Evolutionary conservation across 2,797 vertebrate species (phyloP), one percentile per base, ranked within the genome.

Genomic region (Enteromius thamalakanensis): DNA sequence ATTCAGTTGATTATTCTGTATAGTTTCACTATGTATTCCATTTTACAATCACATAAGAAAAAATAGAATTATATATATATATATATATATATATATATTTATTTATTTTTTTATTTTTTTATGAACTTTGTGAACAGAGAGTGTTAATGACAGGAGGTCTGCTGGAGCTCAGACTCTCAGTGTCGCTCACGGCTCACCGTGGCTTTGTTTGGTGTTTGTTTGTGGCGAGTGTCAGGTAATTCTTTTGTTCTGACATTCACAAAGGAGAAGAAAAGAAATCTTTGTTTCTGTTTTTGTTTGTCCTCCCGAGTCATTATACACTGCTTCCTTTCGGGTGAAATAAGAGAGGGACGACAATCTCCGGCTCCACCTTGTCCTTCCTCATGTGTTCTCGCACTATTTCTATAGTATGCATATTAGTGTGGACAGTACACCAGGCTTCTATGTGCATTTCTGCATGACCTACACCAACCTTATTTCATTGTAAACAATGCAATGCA

Each of bases 271-370:
- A 80, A 78, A 62, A n/a, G 49, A 62, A 60, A 80, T 64, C 71
- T 76, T 49, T 42, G 55, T 53, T 60, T 37, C 53, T 37, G 17
- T 53, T n/a, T 12, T 42, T 23, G 17, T 76, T 15, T 79, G 34
- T 64, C 45, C 21, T 34, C 19, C 32, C 8, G 58, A 67, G 47
- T 23, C 70, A 80, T 79, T 72, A 65, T 55, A 29, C 71, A 6
- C n/a, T 51, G n/a, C 15, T 51, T 86, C 79, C 67, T 80, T 47
- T 81, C 45, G 75, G 10, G 58, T 60, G 68, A 84, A 86, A 86
- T 64, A 47, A 49, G 78, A 80, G 53, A 84, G 34, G 47, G 45
- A 51, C 70, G 23, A 76, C 26, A 67, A 19, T 69, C 62, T 37
- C 32, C 26, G 49, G 62, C 19, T 32, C 8, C 42, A 12, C 58